These are phyloP conservation scores for Tor tambroides DNA, from an alignment of 2,113 vertebrate genomes.

Conservation along the genomic window DNA sequence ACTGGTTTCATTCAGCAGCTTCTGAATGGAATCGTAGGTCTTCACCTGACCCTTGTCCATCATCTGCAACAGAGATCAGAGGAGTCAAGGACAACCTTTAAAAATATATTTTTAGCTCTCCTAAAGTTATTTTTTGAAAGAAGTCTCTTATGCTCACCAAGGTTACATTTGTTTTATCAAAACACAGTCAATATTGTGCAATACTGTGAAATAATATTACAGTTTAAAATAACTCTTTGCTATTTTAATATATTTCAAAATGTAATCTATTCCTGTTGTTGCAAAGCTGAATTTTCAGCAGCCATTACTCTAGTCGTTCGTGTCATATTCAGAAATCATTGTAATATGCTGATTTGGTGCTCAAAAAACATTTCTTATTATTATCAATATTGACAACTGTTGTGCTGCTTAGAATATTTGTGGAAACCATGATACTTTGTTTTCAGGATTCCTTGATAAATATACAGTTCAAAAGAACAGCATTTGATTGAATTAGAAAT, in stretches of 20 bases:
- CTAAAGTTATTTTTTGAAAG: background rate
- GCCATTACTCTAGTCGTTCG: background rate
- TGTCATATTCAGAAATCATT: background rate
- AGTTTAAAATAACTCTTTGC: background rate
- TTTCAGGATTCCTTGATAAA: no score
- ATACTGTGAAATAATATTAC: background rate
- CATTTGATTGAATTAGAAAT: background rate
- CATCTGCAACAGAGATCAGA: conserved; percentile 74
- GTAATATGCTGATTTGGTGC: background rate
- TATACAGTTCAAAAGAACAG: no score
- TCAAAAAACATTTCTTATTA: background rate
- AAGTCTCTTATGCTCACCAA: background rate
- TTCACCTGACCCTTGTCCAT: conserved; percentile 87
- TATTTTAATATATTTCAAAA: background rate
- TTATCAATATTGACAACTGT: background rate
- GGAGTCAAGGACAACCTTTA: no score
- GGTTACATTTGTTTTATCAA: background rate
- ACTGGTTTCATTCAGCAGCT: conserved; percentile 88
- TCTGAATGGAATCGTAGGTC: conserved; percentile 90
- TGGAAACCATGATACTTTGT: no score
- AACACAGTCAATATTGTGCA: background rate
- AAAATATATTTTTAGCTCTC: background rate
- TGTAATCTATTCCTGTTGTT: background rate
- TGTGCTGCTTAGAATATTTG: no score
- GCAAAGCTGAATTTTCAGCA: no score